A percentile compares a stretch with the other conserved stretches of the same genome.
Evolutionary conservation across 2,113 vertebrate genomes (phyloP).

Genomic region (Ellobius talpinus): DNA sequence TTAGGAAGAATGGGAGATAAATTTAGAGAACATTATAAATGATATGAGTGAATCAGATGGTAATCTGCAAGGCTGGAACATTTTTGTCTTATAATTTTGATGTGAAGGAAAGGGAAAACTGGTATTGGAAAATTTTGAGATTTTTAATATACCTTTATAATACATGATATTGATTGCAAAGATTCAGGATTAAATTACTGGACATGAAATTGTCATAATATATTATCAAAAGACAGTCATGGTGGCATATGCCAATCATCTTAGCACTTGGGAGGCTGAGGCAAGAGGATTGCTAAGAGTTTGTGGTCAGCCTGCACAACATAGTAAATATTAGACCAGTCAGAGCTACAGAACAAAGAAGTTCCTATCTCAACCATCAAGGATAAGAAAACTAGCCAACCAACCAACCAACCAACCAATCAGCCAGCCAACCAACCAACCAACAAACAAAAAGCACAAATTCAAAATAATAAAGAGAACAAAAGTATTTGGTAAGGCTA

Average conservation of each 20-base stretch:
- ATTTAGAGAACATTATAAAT: too few relatives aligned
- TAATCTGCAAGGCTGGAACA: not conserved
- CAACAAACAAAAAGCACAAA: not conserved
- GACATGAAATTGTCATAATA: not conserved
- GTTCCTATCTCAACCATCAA: not conserved
- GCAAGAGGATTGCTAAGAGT: not conserved
- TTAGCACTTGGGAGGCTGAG: not conserved
- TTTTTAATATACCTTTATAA: not conserved
- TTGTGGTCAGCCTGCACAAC: not conserved
- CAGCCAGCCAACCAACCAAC: not conserved
- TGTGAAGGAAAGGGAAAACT: not conserved
- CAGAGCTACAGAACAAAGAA: not conserved
- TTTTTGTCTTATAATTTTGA: not conserved
- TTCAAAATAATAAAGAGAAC: not conserved
- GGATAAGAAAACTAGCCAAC: not conserved
- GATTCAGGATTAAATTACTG: not conserved
- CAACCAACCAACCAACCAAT: not conserved
- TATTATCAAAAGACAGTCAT: not conserved
- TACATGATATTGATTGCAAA: not conserved
- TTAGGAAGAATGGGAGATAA: too few relatives aligned
- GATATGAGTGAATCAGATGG: too few relatives aligned
- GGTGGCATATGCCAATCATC: not conserved
- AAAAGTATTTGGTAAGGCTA: not conserved
- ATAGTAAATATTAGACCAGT: not conserved
- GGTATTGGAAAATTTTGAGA: not conserved